Base-by-base conservation (phyloP, 2,113 vertebrate genomes). In the Ageneiosus marmoratus region DNA sequence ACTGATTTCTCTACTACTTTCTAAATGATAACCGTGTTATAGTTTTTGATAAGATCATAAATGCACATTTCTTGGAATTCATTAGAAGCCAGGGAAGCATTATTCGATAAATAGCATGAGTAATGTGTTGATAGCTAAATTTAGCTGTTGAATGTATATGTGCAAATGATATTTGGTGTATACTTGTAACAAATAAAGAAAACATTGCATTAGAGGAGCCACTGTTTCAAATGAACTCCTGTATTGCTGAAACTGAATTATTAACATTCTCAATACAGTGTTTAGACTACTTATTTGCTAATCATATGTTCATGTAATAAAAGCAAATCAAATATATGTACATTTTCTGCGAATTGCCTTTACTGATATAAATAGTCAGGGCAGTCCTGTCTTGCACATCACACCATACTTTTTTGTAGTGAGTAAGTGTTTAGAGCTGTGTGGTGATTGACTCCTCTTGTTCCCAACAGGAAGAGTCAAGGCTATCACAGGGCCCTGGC, bases 391-490 rank as follows among this genome's bases (percentile, higher is more conserved):
- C 51, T 70, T 44, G 7, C 7, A 60, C 27, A 27, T 48, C 11
- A 27, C 27, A 37, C 50, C 50, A 51, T 77, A 44, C 41, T 32
- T 13, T 56, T 46, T 34, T 15, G n/a, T 15, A 11, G 81, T 32
- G 27, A 63, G n/a, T 32, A 2, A 78, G 46, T 24, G 24, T 69
- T 94, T 94, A 97, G 89, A 97, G 94, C 88, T 94, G 94, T 72
- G 96, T 97, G 32, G 95, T 96, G 50, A 97, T 91, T 0, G 95
- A 95, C 79, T 96, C 96, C 89, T 96, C 96, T 88, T 95, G 95
- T 76, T 94, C 95, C 0, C 96, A 96, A 89, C 94, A 94, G 87
- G 95, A 94, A 83, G 95, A 84, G 24, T 79, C 96, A 81, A 95
- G 92, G 90, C 94, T 92, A 84, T 95, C 95, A 88, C 95, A 96